phyloP scores from a whole-genome alignment of 2,888 invertebrate species.

The Drosophila demipolita region DNA sequence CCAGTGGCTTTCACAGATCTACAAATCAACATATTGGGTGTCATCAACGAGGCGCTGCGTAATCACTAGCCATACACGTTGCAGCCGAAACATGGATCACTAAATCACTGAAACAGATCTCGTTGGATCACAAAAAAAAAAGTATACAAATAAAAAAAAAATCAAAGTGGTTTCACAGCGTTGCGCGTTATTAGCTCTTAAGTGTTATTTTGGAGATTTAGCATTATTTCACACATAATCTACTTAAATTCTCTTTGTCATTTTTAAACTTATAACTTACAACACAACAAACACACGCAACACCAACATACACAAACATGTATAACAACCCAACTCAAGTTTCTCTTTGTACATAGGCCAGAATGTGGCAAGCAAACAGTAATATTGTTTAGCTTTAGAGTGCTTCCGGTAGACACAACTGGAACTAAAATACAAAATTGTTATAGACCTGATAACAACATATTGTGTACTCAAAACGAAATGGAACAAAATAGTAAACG shows the following conservation, averaged over 20 bases:
- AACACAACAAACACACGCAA: slow-evolving; percentile 1
- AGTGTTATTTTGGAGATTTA: slow-evolving; percentile 61
- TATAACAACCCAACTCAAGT: slow-evolving; percentile 8
- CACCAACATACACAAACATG: slow-evolving; percentile 6
- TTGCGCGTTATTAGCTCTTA: slow-evolving; percentile 54
- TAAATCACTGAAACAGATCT: slow-evolving; percentile 14
- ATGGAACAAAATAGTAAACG: slow-evolving; percentile 36
- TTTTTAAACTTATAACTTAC: slow-evolving; percentile 21
- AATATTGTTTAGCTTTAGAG: slow-evolving; percentile 51
- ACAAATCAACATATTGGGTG: slow-evolving; percentile 82
- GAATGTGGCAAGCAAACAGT: slow-evolving; percentile 23
- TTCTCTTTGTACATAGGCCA: slow-evolving; percentile 33
- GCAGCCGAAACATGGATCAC: slow-evolving; percentile 1
- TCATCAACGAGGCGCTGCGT: slow-evolving; percentile 81
- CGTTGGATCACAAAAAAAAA: slow-evolving; percentile 10
- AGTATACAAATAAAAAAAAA: not conserved
- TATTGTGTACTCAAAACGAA: slow-evolving; percentile 36
- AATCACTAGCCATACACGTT: slow-evolving; percentile 62
- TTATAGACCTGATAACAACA: slow-evolving; percentile 36
- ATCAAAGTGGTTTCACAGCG: slow-evolving; percentile 39
- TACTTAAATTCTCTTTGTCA: slow-evolving; percentile 43
- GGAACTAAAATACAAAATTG: slow-evolving; percentile 54
- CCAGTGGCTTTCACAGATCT: slow-evolving; percentile 83
- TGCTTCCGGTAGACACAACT: slow-evolving; percentile 43
- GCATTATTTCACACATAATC: slow-evolving; percentile 13